These are phyloP conservation scores for Spizella passerina DNA, from an alignment of 2,797 vertebrate genomes.

Conservation along the genomic window DNA sequence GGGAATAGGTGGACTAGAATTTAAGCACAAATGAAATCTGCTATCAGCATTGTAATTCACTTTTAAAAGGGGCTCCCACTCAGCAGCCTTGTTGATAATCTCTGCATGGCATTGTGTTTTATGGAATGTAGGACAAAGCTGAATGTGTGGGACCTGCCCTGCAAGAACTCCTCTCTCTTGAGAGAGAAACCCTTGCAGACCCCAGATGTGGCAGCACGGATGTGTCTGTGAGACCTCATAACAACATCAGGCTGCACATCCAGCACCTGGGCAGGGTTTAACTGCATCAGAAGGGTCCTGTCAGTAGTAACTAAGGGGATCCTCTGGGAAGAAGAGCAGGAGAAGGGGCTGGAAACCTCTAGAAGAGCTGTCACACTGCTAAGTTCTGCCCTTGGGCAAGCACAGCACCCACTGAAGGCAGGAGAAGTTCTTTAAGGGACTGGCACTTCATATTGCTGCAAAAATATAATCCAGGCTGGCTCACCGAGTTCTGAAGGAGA, in stretches of 20 bases:
- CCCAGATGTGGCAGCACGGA: accelerated
- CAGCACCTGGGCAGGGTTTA: background rate
- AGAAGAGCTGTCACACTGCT: background rate
- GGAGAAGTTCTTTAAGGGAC: background rate
- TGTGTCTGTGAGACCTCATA: background rate
- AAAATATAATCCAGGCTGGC: background rate
- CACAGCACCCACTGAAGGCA: background rate
- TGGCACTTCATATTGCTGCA: background rate
- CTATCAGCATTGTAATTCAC: background rate
- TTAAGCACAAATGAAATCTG: background rate
- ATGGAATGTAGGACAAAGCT: background rate
- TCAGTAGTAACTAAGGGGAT: background rate
- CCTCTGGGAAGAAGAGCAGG: background rate
- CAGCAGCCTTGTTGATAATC: accelerated
- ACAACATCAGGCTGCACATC: no score
- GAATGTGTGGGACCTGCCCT: background rate
- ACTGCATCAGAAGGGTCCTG: background rate
- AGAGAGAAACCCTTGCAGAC: background rate
- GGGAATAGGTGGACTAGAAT: background rate
- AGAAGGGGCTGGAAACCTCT: background rate
- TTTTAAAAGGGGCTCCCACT: background rate
- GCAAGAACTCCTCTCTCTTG: background rate
- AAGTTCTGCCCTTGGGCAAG: background rate
- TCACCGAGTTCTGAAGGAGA: background rate
- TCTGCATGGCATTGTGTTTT: background rate